A percentile compares a stretch with the other conserved stretches of the same genome.
phyloP scores from a whole-genome alignment of 2,888 invertebrate genomes.

The Lycocerus yunnanus region DNA sequence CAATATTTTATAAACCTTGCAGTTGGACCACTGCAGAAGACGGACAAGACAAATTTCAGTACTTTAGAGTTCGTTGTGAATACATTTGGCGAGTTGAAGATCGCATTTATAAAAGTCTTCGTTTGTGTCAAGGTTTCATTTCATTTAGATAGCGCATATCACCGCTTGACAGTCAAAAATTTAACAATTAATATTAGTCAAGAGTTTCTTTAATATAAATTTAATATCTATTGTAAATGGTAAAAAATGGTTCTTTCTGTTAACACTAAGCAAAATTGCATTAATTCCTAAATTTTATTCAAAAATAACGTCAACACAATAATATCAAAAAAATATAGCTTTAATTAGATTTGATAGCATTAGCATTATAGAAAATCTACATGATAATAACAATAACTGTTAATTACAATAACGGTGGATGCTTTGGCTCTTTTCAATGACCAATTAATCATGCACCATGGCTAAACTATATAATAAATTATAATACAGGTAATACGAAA shows the following conservation, averaged over 20 bases:
- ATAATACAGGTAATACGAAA: background rate
- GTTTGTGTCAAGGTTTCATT: constrained; percentile 27
- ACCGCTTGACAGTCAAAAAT: constrained; percentile 27
- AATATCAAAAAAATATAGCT: background rate
- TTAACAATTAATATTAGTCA: constrained; percentile 27
- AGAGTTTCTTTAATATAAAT: background rate
- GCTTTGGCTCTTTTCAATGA: background rate
- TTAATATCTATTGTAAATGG: background rate
- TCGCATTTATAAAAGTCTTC: constrained; percentile 43
- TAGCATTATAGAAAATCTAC: background rate
- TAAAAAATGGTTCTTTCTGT: background rate
- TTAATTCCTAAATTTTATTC: background rate
- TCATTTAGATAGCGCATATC: constrained; percentile 32
- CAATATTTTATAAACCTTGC: constrained; percentile 50
- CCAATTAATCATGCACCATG: background rate
- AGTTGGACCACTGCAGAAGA: constrained; percentile 45
- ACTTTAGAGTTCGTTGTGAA: constrained; percentile 42
- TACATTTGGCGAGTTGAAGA: constrained; percentile 42
- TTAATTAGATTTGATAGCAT: background rate
- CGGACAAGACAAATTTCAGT: constrained; percentile 48
- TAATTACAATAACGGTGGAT: background rate
- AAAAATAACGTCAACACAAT: background rate
- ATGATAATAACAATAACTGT: background rate
- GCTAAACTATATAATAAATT: background rate
- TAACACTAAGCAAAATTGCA: background rate